Evolutionary conservation across 92 coral and sea anemone species (phyloP).

Genomic region (Palythoa grandis): DNA sequence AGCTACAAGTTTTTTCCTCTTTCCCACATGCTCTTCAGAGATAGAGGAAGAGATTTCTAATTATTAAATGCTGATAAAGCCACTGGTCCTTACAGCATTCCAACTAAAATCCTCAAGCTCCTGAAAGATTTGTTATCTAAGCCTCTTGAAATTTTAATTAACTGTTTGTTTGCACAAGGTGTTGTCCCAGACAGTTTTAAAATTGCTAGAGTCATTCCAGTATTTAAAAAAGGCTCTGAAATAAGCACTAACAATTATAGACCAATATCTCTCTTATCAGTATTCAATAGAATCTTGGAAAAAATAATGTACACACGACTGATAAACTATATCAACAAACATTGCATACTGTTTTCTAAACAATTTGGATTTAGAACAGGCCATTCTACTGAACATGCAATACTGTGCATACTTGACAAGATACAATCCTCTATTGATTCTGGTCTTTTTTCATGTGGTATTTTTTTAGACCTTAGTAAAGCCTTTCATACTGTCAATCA

Average conservation of each 20-base stretch:
- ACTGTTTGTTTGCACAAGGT: constrained; percentile 13
- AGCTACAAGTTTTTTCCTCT: constrained; percentile 4
- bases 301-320: background rate
- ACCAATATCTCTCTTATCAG: constrained; percentile 6
- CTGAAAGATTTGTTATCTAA: background rate
- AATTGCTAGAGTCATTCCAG: constrained; percentile 19
- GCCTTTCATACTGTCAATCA: constrained; percentile 1
- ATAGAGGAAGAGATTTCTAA: constrained; percentile 5
- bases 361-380: constrained; percentile 7
- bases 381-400: constrained; percentile 4
- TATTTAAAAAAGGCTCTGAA: constrained; percentile 20
- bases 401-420: background rate
- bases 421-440: background rate
- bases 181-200: constrained; percentile 9
- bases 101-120: constrained; percentile 1
- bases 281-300: constrained; percentile 4
- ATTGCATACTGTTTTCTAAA: constrained; percentile 2
- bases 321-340: background rate
- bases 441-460: constrained; percentile 6
- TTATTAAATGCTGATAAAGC: constrained; percentile 1
- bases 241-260: constrained; percentile 6
- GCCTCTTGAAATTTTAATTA: constrained; percentile 3
- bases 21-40: background rate
- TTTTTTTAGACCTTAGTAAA: constrained; percentile 4
- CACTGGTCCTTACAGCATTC: constrained; percentile 6